phyloP scores from a whole-genome alignment of 2,888 invertebrate species.

The Noctua fimbriata region DNA sequence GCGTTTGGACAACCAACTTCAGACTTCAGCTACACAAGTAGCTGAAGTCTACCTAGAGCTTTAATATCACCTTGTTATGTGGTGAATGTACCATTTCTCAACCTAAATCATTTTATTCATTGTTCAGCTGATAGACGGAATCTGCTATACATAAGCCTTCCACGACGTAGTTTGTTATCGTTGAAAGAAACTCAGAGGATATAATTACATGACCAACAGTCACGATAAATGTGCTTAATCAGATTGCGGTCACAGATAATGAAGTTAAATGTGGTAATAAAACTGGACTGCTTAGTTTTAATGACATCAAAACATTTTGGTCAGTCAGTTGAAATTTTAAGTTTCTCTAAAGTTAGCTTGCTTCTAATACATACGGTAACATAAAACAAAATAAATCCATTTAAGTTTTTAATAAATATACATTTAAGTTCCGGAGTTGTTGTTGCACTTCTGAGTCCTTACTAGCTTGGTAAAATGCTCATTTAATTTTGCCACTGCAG shows the following conservation, averaged over 20 bases:
- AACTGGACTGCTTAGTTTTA: background rate
- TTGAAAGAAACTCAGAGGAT: background rate
- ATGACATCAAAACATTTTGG: background rate
- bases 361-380: background rate
- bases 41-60: background rate
- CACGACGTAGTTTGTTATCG: background rate
- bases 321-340: background rate
- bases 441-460: background rate
- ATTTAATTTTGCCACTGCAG: background rate
- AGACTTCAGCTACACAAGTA: too few relatives aligned
- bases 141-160: background rate
- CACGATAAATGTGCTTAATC: slow-evolving; percentile 1
- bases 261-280: background rate
- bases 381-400: background rate
- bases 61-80: background rate
- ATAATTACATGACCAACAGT: background rate
- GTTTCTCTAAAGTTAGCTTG: background rate
- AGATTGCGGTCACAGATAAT: slow-evolving; percentile 17
- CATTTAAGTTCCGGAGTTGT: background rate
- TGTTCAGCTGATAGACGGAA: background rate
- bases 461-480: background rate
- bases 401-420: background rate
- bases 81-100: background rate
- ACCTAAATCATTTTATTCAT: too few relatives aligned
- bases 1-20: too few relatives aligned